phyloP scores from a whole-genome alignment of 2,888 invertebrate species.

The Osmoderma eremita region DNA sequence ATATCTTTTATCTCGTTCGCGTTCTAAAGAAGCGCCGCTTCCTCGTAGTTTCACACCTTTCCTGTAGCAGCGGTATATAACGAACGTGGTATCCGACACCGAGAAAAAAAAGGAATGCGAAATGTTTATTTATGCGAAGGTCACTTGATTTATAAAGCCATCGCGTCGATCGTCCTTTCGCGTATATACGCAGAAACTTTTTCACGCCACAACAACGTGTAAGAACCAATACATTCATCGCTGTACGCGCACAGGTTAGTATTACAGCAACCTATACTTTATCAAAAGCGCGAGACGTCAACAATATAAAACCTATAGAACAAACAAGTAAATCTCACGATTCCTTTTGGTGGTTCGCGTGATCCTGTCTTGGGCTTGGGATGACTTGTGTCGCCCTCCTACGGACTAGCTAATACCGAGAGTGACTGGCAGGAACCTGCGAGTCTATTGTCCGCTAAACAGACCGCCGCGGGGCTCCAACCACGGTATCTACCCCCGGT shows the following conservation, averaged over 20 bases:
- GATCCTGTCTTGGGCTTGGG: slow-evolving; percentile 44
- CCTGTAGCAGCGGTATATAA: slow-evolving; percentile 1
- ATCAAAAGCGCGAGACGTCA: no score
- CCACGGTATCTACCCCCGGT: slow-evolving; percentile 52
- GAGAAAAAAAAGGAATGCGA: slow-evolving; percentile 2
- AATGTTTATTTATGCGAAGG: slow-evolving; percentile 19
- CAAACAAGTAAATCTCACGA: slow-evolving; percentile 1
- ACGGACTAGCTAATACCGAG: slow-evolving; percentile 59
- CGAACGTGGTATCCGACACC: neutral
- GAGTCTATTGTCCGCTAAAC: slow-evolving; percentile 61
- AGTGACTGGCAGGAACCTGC: slow-evolving; percentile 61
- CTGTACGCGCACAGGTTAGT: no score
- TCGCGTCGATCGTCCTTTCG: neutral
- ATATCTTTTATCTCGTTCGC: slow-evolving; percentile 13
- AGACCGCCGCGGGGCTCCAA: slow-evolving; percentile 58
- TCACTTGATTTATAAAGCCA: slow-evolving; percentile 9
- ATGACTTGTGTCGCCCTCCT: slow-evolving; percentile 61
- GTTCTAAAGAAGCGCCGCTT: slow-evolving; percentile 8
- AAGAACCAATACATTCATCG: no score
- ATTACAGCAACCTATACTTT: no score
- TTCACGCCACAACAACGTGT: no score
- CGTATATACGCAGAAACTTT: no score
- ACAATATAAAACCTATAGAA: neutral
- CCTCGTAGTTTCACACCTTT: slow-evolving; percentile 22
- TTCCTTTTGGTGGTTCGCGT: slow-evolving; percentile 5